These are phyloP conservation scores for Anticlea derivata DNA, from an alignment of 2,888 invertebrate species.

Conservation along the genomic window DNA sequence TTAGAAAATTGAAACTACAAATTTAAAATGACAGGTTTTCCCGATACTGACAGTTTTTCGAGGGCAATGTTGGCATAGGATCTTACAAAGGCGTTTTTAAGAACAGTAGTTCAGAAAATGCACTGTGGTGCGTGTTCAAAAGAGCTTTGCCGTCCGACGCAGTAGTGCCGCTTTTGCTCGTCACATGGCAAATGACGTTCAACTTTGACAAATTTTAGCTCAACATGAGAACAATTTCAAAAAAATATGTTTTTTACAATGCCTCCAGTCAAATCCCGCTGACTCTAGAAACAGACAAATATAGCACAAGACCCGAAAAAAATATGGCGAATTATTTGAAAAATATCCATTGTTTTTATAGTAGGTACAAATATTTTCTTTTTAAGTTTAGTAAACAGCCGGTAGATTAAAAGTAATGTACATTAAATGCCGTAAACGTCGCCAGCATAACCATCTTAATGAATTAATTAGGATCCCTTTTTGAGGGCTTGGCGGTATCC, in stretches of 20 bases:
- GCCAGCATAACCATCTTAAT: conserved; percentile 71
- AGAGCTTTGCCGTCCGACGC: conserved; percentile 68
- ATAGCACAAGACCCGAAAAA: too few species aligned
- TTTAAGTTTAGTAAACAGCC: not conserved
- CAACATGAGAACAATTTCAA: too few species aligned
- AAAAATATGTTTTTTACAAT: too few species aligned
- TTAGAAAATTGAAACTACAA: conserved; percentile 1
- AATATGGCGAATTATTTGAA: too few species aligned
- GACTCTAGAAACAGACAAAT: too few species aligned
- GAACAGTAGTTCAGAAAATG: conserved; percentile 40
- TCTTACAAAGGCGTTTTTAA: conserved; percentile 54
- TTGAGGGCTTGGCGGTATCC: conserved; percentile 47
- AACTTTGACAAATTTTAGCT: not conserved
- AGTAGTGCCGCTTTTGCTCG: conserved; percentile 29
- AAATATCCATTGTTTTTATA: not conserved
- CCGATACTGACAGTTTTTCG: conserved; percentile 12
- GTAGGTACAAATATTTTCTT: not conserved
- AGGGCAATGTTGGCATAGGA: conserved; percentile 3
- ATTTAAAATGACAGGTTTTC: conserved; percentile 5
- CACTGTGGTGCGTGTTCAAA: conserved; percentile 12
- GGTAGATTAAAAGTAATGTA: conserved; percentile 52
- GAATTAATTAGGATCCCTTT: conserved; percentile 69
- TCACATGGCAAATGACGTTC: not conserved
- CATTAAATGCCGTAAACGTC: conserved; percentile 62
- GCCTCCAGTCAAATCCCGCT: too few species aligned